Conservation (phyloP, 2,888 invertebrate species). For the Onchidella celtica region DNA sequence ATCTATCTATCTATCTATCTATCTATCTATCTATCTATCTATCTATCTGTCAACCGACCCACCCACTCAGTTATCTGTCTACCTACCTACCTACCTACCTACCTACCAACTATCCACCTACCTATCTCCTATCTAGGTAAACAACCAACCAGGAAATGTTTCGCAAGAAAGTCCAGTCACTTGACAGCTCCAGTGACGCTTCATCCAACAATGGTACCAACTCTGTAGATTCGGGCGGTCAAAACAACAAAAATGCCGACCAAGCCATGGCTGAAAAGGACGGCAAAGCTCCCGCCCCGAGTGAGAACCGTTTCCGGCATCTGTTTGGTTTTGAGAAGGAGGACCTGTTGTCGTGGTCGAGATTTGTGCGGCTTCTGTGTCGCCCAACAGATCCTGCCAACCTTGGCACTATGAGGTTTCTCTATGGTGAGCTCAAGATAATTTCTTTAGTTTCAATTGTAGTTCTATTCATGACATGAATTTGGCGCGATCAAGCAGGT, state of each 20-base stretch:
- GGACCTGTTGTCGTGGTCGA: constrained; percentile 75
- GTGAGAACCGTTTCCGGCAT: constrained; percentile 51
- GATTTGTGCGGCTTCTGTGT: constrained; percentile 93
- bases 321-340: constrained; percentile 64
- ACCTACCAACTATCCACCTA: no score
- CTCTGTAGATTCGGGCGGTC: background rate
- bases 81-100: no score
- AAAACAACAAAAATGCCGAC: no score
- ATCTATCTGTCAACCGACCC: no score
- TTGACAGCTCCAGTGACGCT: background rate
- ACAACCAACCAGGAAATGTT: background rate
- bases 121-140: background rate
- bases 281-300: no score
- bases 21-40: no score
- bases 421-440: constrained; percentile 85
- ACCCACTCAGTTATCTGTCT: no score
- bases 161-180: background rate
- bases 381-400: constrained; percentile 85
- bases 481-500: no score
- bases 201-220: background rate
- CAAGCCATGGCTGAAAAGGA: background rate
- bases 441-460: background rate
- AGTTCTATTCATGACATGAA: no score
- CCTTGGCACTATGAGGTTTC: constrained; percentile 88
- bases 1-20: no score